Base-by-base conservation (phyloP, 2,888 invertebrate genomes). In the Xiphydria camelus region DNA sequence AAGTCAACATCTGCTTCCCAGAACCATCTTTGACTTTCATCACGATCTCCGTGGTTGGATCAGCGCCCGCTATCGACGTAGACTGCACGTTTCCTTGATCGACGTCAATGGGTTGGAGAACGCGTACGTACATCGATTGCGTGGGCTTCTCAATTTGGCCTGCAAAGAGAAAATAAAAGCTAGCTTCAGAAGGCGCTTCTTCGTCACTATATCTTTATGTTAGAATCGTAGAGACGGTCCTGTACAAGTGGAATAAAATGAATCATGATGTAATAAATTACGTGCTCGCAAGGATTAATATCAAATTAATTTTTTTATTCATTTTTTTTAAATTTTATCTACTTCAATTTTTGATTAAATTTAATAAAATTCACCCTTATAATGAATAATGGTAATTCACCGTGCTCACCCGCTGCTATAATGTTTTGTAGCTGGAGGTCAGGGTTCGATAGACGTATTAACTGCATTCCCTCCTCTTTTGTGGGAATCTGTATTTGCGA, bases 1-100 rank as follows among this genome's bases (percentile, higher is more conserved):
- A 58, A 2, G 71, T 69, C 10, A 74, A 45, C 49, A 73, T 62
- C 34, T 70, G 73, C 44, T 70, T 74, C 1, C 41, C 46, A 1
- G 55, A 40, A 7, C 54, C 56, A 29, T 60, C 55, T 9, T 47
- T 20, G 6, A 55, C 29, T 40, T 54, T 57, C 1, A 52, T 34
- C 4, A 51, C 26, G 32, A 52, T 38, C 20, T 53, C 52, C 12
- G 5, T 4, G 6, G 18, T 10, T n/a, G 43, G 20, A 32, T 50
- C 45, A 14, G 47, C 26, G 3, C 23, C 18, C 18, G 18, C 14
- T 40, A 54, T 35, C n/a, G 35, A 41, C 10, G 48, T 9, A 4
- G 53, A 23, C 12, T 49, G 45, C 10, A 26, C 31, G n/a, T 43
- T 26, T 9, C 43, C 35, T 10, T 58, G 51, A 4, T 52, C 57